A percentile compares a stretch with the other conserved stretches of the same genome.
Conservation (phyloP, 2,113 vertebrate genomes). For the Petrocephalus microphthalmus region DNA sequence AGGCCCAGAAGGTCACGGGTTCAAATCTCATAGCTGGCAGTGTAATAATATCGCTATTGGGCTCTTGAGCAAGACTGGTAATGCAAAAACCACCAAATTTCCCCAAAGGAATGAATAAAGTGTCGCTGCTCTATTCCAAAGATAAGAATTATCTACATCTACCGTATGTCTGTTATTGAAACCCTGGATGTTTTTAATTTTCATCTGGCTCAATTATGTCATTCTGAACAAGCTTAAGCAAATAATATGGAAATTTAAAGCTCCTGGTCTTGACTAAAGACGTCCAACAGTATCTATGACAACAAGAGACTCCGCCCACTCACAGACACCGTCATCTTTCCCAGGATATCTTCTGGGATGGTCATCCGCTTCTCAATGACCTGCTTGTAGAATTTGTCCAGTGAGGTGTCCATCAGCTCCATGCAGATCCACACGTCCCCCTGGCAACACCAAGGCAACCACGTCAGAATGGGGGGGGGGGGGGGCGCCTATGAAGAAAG, state of each 20-base stretch:
- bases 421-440: slow-evolving; percentile 98
- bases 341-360: slow-evolving; percentile 91
- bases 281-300: neutral
- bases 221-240: neutral
- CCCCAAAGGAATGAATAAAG: neutral
- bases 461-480: neutral
- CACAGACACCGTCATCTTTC: slow-evolving; percentile 92
- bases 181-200: neutral
- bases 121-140: neutral
- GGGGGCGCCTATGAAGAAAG: neutral
- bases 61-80: neutral
- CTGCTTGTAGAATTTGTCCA: slow-evolving; percentile 96
- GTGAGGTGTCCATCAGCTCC: slow-evolving; percentile 96
- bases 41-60: neutral
- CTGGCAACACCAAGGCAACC: slow-evolving; percentile 50
- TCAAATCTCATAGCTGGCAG: neutral
- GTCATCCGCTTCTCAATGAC: slow-evolving; percentile 85
- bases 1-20: neutral
- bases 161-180: neutral
- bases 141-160: neutral
- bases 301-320: slow-evolving; percentile 44
- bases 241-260: neutral
- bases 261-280: neutral
- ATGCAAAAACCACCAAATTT: neutral
- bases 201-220: neutral